Conservation (phyloP, 2,797 vertebrate genomes). For the Anguilla megastoma region DNA sequence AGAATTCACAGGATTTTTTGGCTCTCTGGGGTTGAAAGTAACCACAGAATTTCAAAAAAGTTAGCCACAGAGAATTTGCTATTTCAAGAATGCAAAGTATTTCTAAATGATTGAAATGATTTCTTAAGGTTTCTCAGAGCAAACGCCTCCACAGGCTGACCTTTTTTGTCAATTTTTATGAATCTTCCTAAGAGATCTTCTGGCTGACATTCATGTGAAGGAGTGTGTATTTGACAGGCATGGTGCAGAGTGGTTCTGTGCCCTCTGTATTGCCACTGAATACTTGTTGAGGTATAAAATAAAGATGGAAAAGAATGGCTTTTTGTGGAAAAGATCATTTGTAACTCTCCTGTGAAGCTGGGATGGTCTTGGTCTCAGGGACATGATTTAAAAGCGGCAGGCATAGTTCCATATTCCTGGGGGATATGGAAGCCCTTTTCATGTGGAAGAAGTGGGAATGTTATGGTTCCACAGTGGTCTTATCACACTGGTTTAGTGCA, state of each 20-base stretch:
- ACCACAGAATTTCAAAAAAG: constrained; percentile 42
- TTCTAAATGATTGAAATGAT: constrained; percentile 39
- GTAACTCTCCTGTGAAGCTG: neutral
- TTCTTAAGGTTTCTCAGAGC: constrained; percentile 52
- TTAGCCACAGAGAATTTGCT: constrained; percentile 50
- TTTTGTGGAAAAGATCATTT: neutral
- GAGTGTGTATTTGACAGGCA: neutral
- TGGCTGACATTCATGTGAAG: neutral
- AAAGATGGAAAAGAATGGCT: neutral
- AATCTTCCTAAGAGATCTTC: neutral
- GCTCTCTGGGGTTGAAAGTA: constrained; percentile 41
- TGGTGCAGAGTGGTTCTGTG: neutral
- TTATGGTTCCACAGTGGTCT: neutral
- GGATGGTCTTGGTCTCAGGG: neutral
- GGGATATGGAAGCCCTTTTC: neutral
- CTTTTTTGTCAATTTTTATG: constrained; percentile 64
- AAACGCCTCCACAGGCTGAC: constrained; percentile 67
- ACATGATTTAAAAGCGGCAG: neutral
- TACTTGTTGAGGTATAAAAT: neutral
- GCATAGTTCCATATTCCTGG: too few relatives aligned
- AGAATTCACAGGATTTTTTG: constrained; percentile 4
- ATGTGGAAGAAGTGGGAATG: neutral
- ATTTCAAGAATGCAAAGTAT: constrained; percentile 53
- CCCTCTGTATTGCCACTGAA: neutral
- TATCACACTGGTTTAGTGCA: neutral